Evolutionary conservation across 1,140 invertebrate genomes (phyloP).

Genomic region (Bradynema listronoti): DNA sequence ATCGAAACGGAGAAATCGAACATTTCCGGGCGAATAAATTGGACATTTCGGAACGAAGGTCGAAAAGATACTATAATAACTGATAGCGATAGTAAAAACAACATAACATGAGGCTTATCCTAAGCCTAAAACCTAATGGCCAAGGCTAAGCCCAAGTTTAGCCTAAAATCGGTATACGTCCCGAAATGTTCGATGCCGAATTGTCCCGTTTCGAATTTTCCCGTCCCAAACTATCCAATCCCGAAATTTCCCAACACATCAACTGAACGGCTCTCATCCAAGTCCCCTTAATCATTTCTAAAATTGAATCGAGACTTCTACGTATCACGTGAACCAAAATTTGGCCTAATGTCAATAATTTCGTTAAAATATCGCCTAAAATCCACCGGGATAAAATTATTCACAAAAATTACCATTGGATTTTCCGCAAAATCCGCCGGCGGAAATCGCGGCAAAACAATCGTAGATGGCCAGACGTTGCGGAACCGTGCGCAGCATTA

Average conservation of each 20-base stretch:
- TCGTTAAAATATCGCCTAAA: not conserved
- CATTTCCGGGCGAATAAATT: too few species aligned
- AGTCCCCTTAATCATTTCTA: not conserved
- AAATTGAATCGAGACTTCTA: not conserved
- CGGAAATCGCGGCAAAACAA: conserved; percentile 25
- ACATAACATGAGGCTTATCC: too few species aligned
- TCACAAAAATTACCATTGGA: conserved; percentile 29
- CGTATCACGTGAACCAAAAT: not conserved
- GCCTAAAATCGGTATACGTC: too few species aligned
- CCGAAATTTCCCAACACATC: not conserved
- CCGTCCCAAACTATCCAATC: not conserved
- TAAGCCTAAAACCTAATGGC: too few species aligned
- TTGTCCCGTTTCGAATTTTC: too few species aligned
- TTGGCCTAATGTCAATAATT: not conserved
- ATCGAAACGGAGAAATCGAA: too few species aligned
- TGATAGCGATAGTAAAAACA: too few species aligned
- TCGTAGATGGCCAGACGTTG: conserved; percentile 28
- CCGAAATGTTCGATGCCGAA: too few species aligned
- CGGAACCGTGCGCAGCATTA: conserved; percentile 21
- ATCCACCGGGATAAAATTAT: too few species aligned
- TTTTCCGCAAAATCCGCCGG: conserved; percentile 31
- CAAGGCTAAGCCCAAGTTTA: too few species aligned
- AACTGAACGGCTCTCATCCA: not conserved
- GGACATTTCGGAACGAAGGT: too few species aligned
- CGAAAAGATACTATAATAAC: too few species aligned